Evolutionary conservation across 2,888 invertebrate genomes (phyloP).

Genomic region (Dryobota labecula): DNA sequence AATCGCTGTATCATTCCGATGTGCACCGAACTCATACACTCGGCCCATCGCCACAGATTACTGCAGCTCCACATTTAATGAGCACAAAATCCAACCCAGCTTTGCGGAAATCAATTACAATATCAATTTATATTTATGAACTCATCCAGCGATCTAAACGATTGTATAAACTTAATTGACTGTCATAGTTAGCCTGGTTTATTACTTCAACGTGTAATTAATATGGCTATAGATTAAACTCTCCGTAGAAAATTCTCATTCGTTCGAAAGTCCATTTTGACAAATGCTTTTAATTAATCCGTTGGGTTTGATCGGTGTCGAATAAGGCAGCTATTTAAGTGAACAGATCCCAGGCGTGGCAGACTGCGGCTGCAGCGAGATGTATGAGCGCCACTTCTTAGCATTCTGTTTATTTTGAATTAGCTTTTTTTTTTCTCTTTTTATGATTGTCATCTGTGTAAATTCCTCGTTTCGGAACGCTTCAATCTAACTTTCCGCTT

Average conservation of each 20-base stretch:
- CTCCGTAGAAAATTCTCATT: slow-evolving; percentile 78
- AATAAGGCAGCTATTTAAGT: slow-evolving; percentile 80
- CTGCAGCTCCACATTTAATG: slow-evolving; percentile 68
- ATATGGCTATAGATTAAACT: slow-evolving; percentile 76
- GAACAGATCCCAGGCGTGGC: slow-evolving; percentile 85
- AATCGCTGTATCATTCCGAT: slow-evolving; percentile 79
- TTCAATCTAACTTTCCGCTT: slow-evolving; percentile 76
- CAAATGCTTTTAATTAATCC: slow-evolving; percentile 87
- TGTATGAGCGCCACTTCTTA: slow-evolving; percentile 76
- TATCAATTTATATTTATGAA: slow-evolving; percentile 78
- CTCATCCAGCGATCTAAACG: slow-evolving; percentile 73
- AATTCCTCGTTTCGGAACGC: slow-evolving; percentile 70
- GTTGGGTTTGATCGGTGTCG: slow-evolving; percentile 82
- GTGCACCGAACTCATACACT: slow-evolving; percentile 74
- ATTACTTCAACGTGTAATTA: slow-evolving; percentile 80
- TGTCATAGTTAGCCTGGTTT: slow-evolving; percentile 81
- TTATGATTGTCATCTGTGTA: slow-evolving; percentile 63
- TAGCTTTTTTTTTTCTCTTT: slow-evolving; percentile 62
- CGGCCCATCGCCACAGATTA: slow-evolving; percentile 69
- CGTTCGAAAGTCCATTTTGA: slow-evolving; percentile 83
- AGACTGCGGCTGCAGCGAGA: slow-evolving; percentile 72
- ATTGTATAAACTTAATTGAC: slow-evolving; percentile 80
- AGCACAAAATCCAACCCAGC: slow-evolving; percentile 73
- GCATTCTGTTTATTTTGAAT: slow-evolving; percentile 72
- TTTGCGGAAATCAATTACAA: slow-evolving; percentile 79